A percentile compares a stretch with the other conserved stretches of the same genome.
Evolutionary conservation across 2,888 invertebrate species (phyloP).

Genomic region (Phyllotreta cruciferae): DNA sequence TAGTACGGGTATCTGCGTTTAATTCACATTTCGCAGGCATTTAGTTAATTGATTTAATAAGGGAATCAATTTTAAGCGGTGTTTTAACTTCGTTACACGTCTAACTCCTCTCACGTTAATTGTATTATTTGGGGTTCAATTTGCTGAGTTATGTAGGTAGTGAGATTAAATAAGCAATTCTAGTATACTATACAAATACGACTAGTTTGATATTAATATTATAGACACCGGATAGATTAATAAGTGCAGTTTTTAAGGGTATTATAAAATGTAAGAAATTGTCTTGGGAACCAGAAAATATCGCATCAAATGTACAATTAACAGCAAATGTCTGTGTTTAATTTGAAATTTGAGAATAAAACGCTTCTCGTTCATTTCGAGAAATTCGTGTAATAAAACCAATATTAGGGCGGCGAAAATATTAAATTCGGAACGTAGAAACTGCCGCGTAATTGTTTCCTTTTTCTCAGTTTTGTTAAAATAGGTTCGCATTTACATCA

Average conservation of each 20-base stretch:
- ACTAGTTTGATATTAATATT: too few species aligned
- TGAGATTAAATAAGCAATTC: too few species aligned
- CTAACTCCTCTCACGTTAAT: conserved; percentile 14
- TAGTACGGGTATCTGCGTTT: neutral
- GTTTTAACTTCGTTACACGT: conserved; percentile 21
- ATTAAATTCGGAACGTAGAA: neutral
- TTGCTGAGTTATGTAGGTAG: neutral
- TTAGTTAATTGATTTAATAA: conserved; percentile 2
- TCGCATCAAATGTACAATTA: too few species aligned
- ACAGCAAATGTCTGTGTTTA: too few species aligned
- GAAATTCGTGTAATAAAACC: neutral
- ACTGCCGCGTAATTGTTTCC: conserved; percentile 5
- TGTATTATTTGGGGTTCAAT: conserved; percentile 11
- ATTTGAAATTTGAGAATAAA: neutral
- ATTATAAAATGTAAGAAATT: too few species aligned
- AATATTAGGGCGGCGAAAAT: neutral
- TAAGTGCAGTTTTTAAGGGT: too few species aligned
- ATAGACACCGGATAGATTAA: too few species aligned
- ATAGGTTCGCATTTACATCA: conserved; percentile 23
- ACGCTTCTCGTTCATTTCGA: neutral
- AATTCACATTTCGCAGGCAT: neutral
- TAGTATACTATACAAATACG: too few species aligned
- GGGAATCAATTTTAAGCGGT: conserved; percentile 20
- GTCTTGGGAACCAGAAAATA: too few species aligned
- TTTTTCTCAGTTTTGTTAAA: conserved; percentile 6